Percentiles rank a stretch among this genome's conserved stretches.
Evolutionary conservation across 2,888 invertebrate species (phyloP).

Genomic region (Ditylenchus weischeri): DNA sequence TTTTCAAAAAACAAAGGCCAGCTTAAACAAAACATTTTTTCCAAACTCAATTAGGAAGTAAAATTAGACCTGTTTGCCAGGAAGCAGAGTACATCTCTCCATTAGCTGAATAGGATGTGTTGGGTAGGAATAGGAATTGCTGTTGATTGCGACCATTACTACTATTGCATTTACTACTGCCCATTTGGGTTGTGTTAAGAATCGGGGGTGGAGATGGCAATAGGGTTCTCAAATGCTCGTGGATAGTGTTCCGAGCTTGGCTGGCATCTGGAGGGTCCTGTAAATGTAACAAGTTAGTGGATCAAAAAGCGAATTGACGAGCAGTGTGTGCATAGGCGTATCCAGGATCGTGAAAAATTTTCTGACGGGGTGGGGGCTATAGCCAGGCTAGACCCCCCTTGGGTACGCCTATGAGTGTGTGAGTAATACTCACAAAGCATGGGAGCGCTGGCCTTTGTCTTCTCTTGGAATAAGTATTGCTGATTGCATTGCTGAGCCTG

Average conservation of each 20-base stretch:
- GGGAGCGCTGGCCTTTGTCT: slow-evolving; percentile 31
- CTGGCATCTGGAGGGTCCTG: slow-evolving; percentile 33
- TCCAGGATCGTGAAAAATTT: no score
- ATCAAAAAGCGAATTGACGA: background rate
- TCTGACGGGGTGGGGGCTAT: no score
- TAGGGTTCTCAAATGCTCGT: slow-evolving; percentile 38
- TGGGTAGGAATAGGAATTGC: slow-evolving; percentile 34
- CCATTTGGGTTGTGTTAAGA: background rate
- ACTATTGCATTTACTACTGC: background rate
- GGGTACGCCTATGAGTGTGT: no score
- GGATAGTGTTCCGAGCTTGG: slow-evolving; percentile 35
- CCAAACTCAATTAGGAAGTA: no score
- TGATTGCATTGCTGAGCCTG: slow-evolving; percentile 17
- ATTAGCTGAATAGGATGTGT: slow-evolving; percentile 33
- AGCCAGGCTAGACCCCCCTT: no score
- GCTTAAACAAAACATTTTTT: no score
- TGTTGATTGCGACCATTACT: slow-evolving; percentile 21
- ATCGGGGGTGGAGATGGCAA: slow-evolving; percentile 29
- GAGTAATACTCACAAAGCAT: slow-evolving; percentile 27
- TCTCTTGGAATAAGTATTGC: background rate
- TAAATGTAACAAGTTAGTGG: slow-evolving; percentile 10
- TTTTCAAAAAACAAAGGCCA: no score
- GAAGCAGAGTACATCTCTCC: slow-evolving; percentile 42
- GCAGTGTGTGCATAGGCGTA: no score
- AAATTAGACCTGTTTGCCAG: slow-evolving; percentile 18